phyloP scores from a whole-genome alignment of 2,113 vertebrate species.

The Halichoerus grypus region DNA sequence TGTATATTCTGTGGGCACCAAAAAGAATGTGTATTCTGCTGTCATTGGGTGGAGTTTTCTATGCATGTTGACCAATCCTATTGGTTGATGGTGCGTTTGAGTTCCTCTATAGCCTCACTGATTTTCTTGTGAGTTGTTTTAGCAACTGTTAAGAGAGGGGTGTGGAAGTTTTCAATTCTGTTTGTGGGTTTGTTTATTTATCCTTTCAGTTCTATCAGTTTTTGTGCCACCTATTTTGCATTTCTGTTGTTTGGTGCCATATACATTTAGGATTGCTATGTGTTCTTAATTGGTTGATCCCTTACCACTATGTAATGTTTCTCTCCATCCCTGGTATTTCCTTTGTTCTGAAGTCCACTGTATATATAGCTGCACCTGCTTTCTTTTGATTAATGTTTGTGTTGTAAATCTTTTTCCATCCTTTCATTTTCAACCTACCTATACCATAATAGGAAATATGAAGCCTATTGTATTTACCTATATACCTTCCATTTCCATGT shows the following conservation, averaged over 20 bases:
- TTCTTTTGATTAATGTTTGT: background rate
- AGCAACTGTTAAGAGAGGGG: background rate
- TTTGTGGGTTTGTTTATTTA: background rate
- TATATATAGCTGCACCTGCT: background rate
- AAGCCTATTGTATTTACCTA: background rate
- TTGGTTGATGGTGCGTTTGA: background rate
- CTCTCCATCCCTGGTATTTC: background rate
- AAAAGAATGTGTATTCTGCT: background rate
- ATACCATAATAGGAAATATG: background rate
- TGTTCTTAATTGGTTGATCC: background rate
- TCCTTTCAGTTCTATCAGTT: background rate
- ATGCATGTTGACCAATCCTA: background rate
- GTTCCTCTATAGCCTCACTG: background rate
- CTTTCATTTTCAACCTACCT: background rate
- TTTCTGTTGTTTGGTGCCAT: background rate
- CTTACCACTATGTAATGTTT: background rate
- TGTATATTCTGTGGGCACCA: background rate
- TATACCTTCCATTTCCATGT: background rate
- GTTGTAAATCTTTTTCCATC: background rate
- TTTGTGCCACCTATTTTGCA: background rate
- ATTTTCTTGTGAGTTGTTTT: background rate
- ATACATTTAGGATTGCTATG: background rate
- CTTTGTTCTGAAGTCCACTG: background rate
- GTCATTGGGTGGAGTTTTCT: rapidly evolving
- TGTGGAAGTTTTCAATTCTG: background rate